Evolutionary conservation across 2,113 vertebrate species (phyloP).

Genomic region (Aphyosemion australe): DNA sequence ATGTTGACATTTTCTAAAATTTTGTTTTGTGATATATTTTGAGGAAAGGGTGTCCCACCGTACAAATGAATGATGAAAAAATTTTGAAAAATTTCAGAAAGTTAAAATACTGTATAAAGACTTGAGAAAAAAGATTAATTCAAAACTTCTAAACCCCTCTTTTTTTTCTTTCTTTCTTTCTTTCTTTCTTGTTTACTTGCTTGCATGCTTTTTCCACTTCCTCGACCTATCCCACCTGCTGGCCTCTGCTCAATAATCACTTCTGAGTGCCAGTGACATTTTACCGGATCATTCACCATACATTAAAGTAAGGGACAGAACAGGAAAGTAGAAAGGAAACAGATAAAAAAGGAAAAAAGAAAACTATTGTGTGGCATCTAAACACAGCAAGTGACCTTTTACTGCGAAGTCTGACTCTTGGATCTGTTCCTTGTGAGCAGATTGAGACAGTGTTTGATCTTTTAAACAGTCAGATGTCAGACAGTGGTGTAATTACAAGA

Average conservation of each 20-base stretch:
- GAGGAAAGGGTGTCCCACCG: too few relatives aligned
- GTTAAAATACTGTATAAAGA: too few relatives aligned
- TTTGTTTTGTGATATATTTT: too few relatives aligned
- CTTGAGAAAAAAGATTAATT: neutral
- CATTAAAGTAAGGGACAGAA: constrained; percentile 46
- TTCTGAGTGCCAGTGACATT: constrained; percentile 59
- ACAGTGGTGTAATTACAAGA: constrained; percentile 67
- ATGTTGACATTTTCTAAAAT: too few relatives aligned
- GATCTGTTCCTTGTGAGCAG: constrained; percentile 51
- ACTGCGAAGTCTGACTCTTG: constrained; percentile 38
- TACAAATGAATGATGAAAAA: too few relatives aligned
- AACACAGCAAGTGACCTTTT: constrained; percentile 72
- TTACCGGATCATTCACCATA: constrained; percentile 40
- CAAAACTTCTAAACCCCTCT: neutral
- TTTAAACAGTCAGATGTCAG: constrained; percentile 67
- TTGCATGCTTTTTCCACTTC: constrained; percentile 17
- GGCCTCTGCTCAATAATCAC: constrained; percentile 55
- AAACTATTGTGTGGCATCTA: constrained; percentile 48
- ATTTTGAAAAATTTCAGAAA: too few relatives aligned
- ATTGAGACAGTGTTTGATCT: constrained; percentile 66
- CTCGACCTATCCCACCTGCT: constrained; percentile 34
- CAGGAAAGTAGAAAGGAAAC: constrained; percentile 9
- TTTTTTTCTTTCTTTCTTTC: neutral
- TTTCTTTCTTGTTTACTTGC: constrained; percentile 19
- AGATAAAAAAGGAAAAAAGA: constrained; percentile 18